Conservation (phyloP, 2,888 invertebrate genomes). For the Toxonevra muliebris region DNA sequence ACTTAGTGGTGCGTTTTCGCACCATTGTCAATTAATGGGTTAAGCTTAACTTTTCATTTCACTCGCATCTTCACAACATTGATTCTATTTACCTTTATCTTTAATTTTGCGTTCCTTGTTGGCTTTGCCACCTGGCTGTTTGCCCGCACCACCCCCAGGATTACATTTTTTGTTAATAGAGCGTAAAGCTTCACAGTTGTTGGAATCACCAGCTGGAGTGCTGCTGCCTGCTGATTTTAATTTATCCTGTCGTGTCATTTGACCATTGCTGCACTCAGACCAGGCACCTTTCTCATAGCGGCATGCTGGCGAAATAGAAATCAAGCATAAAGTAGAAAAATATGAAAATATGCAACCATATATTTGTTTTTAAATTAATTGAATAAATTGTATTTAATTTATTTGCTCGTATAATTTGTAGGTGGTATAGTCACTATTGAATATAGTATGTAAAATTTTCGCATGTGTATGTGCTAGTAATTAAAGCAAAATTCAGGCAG, state of each 20-base stretch:
- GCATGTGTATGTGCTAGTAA: too few species aligned
- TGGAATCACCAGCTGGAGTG: slow-evolving; percentile 32
- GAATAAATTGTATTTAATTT: not conserved
- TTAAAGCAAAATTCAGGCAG: too few species aligned
- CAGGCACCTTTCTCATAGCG: slow-evolving; percentile 90
- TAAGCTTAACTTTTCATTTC: not conserved
- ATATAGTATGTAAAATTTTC: too few species aligned
- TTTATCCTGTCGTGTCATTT: slow-evolving; percentile 84
- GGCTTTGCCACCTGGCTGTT: slow-evolving; percentile 78
- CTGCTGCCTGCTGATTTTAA: slow-evolving; percentile 78
- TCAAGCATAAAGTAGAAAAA: slow-evolving; percentile 8
- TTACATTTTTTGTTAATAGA: slow-evolving; percentile 87
- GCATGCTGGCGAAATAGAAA: slow-evolving; percentile 69
- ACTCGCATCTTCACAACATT: slow-evolving; percentile 8
- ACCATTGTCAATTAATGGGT: too few species aligned
- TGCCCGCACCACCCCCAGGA: slow-evolving; percentile 72
- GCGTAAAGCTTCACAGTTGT: slow-evolving; percentile 77
- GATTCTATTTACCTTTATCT: slow-evolving; percentile 66
- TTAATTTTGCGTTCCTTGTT: slow-evolving; percentile 63
- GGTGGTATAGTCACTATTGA: too few species aligned
- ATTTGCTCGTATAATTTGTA: not conserved
- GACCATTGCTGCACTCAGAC: slow-evolving; percentile 82
- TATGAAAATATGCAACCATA: too few species aligned
- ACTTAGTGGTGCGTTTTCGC: too few species aligned
- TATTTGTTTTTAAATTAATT: slow-evolving; percentile 3